These are phyloP conservation scores for Scopus umbretta DNA, from an alignment of 2,113 vertebrate species.

Conservation along the genomic window DNA sequence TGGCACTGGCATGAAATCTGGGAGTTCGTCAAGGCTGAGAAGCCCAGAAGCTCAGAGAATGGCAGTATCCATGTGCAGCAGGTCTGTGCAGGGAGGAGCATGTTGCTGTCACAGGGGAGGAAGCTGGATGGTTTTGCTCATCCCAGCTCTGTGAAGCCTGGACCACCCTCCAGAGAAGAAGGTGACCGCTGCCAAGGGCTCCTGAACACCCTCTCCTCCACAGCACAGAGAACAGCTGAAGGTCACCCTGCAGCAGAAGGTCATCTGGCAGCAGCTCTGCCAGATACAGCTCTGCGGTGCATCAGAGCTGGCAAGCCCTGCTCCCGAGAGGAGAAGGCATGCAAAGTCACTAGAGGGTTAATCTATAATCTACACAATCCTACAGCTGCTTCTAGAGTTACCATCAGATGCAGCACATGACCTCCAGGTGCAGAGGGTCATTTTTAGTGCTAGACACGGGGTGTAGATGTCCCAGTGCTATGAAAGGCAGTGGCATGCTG, in stretches of 20 bases:
- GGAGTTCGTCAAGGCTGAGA: background rate
- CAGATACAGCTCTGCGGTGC: background rate
- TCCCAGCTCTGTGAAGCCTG: background rate
- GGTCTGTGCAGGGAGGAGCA: background rate
- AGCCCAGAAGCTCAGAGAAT: background rate
- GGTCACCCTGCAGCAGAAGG: no score
- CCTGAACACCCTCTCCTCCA: background rate
- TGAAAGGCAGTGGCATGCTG: background rate
- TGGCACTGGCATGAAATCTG: background rate
- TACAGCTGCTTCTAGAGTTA: background rate
- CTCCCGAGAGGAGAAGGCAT: background rate
- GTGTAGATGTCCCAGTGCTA: background rate
- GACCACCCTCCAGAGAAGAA: background rate
- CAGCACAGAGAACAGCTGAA: background rate
- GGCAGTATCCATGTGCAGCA: background rate
- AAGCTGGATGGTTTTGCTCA: background rate
- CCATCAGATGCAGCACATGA: background rate
- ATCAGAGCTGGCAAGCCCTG: background rate
- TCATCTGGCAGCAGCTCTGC: background rate
- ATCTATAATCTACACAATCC: background rate
- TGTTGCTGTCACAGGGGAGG: background rate
- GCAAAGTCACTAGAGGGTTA: background rate
- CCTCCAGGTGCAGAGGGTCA: background rate
- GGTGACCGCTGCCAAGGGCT: background rate
- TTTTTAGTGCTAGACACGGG: background rate